These are phyloP conservation scores for Hyalella azteca DNA, from an alignment of 2,888 invertebrate genomes.

Conservation along the genomic window DNA sequence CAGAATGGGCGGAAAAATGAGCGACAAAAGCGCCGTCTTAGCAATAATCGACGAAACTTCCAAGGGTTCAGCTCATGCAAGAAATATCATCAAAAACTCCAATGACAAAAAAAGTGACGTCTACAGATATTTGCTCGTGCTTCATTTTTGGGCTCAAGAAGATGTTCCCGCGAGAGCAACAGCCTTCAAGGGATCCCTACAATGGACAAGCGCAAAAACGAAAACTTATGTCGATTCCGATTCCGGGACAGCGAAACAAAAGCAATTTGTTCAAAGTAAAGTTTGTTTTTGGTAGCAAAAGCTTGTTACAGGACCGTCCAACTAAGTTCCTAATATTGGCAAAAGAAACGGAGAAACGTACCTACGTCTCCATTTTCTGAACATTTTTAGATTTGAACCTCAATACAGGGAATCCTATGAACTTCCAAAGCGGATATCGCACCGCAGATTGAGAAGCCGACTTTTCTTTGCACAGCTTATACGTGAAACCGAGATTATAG, in stretches of 20 bases:
- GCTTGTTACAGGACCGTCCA: background rate
- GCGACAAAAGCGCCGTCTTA: background rate
- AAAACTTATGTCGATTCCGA: background rate
- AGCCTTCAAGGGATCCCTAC: background rate
- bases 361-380: too few relatives aligned
- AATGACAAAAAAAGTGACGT: background rate
- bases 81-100: background rate
- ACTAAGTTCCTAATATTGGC: conserved; percentile 6
- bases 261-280: background rate
- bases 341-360: conserved; percentile 8
- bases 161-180: background rate
- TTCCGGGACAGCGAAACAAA: background rate
- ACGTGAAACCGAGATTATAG: too few relatives aligned
- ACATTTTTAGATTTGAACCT: too few relatives aligned
- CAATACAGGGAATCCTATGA: too few relatives aligned
- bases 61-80: background rate
- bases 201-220: conserved; percentile 10
- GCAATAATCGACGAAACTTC: conserved; percentile 12
- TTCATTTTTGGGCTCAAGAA: background rate
- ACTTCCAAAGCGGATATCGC: too few relatives aligned
- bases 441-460: too few relatives aligned
- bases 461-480: conserved; percentile 9
- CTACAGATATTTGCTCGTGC: background rate
- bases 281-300: background rate
- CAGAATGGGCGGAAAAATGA: background rate